Evolutionary conservation across 2,113 vertebrate species (phyloP).

Genomic region (Uria lomvia): DNA sequence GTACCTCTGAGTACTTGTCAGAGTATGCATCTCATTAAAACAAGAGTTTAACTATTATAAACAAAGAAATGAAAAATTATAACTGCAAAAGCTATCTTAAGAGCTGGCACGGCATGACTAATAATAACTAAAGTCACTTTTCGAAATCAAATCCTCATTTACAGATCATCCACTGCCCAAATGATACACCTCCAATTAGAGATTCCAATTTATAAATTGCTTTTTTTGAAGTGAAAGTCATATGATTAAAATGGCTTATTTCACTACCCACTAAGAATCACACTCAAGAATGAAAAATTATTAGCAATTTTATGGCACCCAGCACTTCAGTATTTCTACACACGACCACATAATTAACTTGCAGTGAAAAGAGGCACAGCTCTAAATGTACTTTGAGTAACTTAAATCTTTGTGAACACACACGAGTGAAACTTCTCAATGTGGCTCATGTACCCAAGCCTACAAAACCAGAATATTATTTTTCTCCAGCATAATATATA

Average conservation of each 20-base stretch:
- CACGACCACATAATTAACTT: background rate
- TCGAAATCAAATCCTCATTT: background rate
- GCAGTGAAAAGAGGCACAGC: background rate
- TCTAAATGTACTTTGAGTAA: background rate
- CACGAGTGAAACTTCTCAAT: background rate
- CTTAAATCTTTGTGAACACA: background rate
- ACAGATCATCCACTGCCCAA: background rate
- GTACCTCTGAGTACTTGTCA: background rate
- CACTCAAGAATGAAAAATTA: background rate
- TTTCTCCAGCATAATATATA: background rate
- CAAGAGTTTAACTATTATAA: background rate
- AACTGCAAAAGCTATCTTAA: background rate
- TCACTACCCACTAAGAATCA: background rate
- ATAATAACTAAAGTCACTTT: background rate
- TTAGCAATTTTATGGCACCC: background rate
- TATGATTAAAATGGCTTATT: background rate
- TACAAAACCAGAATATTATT: background rate
- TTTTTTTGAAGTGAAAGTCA: background rate
- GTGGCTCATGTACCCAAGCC: background rate
- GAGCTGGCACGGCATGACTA: background rate
- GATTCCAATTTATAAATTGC: background rate
- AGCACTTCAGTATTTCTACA: background rate
- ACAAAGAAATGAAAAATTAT: background rate
- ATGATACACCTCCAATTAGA: background rate
- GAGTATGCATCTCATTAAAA: background rate